Evolutionary conservation across 2,888 invertebrate species (phyloP), one percentile per base, ranked within the genome.

Genomic region (Torymus texanus): DNA sequence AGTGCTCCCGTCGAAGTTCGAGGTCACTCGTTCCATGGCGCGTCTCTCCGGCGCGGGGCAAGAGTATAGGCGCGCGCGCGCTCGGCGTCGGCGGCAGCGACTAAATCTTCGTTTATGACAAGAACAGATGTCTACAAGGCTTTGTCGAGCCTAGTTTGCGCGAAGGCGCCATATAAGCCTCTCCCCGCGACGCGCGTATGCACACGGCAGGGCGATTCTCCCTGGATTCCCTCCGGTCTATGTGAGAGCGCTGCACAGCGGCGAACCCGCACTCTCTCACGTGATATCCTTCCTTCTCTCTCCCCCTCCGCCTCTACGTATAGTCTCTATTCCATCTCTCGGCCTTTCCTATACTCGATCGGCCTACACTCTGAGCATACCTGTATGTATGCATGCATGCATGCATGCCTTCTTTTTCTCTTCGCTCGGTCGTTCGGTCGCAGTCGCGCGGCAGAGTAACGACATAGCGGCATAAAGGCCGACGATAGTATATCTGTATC

Each of bases 401-500:
- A 5, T 5, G 29, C 29, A 5, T 5, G 29, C 29, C 4, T 5
- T 29, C 29, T 29, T 29, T 78, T 75, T 66, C 16, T 72, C 62
- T 24, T 62, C 55, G 24, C 73, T 16, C n/a, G 29, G 2, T 29
- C 29, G 29, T 3, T 29, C 29, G 29, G 2, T 3, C 29, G 29
- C 29, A 29, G 29, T 29, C 29, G 29, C 29, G 29, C 29, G 29
- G 29, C 3, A 29, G 29, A 29, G 29, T 29, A 84, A 84, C 84
- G 83, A 85, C 83, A 83, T 81, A 77, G 78, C 82, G 79, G 85
- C 86, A 85, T 83, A 83, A 84, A 84, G 82, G 80, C 84, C 85
- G 86, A 88, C 87, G 88, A 90, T 89, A 86, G 87, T 89, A 88
- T 90, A 89, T 90, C 89, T 89, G 89, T 89, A 89, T 89, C 89